Conservation (phyloP, 2,113 vertebrate genomes). For the Uropsilus gracilis region DNA sequence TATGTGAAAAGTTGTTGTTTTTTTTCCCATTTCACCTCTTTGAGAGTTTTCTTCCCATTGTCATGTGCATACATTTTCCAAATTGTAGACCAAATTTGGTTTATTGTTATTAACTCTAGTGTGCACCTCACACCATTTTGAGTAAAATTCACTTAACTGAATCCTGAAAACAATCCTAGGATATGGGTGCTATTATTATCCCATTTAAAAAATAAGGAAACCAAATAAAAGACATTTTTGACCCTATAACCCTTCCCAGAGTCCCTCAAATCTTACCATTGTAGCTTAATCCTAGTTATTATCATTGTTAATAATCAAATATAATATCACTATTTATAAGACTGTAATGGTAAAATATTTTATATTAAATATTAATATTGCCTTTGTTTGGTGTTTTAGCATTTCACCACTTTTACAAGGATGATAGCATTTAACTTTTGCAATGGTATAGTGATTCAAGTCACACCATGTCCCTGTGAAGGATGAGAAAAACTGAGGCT, state of each 20-base stretch:
- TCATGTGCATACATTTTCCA: not conserved
- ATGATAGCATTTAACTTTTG: not conserved
- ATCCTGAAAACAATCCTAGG: not conserved
- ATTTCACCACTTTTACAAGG: not conserved
- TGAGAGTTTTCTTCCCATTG: not conserved
- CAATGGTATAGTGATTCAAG: not conserved
- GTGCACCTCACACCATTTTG: not conserved
- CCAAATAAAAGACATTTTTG: not conserved
- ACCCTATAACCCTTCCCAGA: not conserved
- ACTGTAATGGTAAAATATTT: not conserved
- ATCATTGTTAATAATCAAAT: not conserved
- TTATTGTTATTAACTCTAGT: not conserved
- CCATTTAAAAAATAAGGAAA: not conserved
- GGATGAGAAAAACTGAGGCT: not conserved
- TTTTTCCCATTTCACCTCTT: not conserved
- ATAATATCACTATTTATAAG: slow-evolving; percentile 17
- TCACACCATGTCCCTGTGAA: not conserved
- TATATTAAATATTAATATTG: not conserved
- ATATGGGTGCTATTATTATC: not conserved
- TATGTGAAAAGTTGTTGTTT: not conserved
- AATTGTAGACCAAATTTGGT: not conserved
- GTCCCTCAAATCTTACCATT: not conserved
- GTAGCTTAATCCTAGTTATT: not conserved
- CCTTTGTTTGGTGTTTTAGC: not conserved
- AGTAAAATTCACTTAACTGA: not conserved